Evolutionary conservation across 2,888 invertebrate genomes (phyloP).

Genomic region (Phengaris arion): DNA sequence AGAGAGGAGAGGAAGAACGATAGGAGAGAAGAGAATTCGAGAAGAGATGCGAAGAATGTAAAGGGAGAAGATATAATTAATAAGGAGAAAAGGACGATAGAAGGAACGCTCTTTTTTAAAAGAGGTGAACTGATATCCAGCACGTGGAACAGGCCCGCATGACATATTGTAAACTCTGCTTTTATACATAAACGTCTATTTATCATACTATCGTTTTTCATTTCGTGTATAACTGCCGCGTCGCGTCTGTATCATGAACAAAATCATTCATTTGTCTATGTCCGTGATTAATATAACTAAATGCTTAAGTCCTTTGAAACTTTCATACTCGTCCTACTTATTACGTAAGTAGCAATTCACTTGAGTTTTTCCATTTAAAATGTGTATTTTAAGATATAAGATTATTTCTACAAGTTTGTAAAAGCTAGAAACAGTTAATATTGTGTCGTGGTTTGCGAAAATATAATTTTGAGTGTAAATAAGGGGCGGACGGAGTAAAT

Average conservation of each 20-base stretch:
- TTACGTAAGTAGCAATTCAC: not conserved
- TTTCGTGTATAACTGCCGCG: slow-evolving; percentile 35
- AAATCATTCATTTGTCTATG: not conserved
- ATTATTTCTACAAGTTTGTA: slow-evolving; percentile 1
- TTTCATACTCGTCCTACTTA: not conserved
- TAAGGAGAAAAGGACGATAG: slow-evolving; percentile 46
- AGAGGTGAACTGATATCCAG: slow-evolving; percentile 90
- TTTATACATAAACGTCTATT: slow-evolving; percentile 76
- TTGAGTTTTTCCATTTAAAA: not conserved
- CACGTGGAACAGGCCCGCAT: slow-evolving; percentile 76
- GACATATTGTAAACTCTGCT: slow-evolving; percentile 59
- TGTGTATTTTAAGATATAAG: not conserved
- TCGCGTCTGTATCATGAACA: not conserved
- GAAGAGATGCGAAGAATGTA: slow-evolving; percentile 65
- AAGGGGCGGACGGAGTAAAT: not conserved
- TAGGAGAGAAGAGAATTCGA: slow-evolving; percentile 42
- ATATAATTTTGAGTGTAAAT: slow-evolving; percentile 12
- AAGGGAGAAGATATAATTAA: slow-evolving; percentile 57
- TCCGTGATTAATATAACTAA: not conserved
- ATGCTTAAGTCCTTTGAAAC: not conserved
- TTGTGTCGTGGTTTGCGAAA: slow-evolving; percentile 1
- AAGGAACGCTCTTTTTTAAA: slow-evolving; percentile 82
- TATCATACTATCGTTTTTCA: slow-evolving; percentile 56
- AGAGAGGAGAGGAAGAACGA: slow-evolving; percentile 37
- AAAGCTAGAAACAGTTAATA: slow-evolving; percentile 9